Base-by-base conservation (phyloP, 2,113 vertebrate genomes). In the Marmota monax region DNA sequence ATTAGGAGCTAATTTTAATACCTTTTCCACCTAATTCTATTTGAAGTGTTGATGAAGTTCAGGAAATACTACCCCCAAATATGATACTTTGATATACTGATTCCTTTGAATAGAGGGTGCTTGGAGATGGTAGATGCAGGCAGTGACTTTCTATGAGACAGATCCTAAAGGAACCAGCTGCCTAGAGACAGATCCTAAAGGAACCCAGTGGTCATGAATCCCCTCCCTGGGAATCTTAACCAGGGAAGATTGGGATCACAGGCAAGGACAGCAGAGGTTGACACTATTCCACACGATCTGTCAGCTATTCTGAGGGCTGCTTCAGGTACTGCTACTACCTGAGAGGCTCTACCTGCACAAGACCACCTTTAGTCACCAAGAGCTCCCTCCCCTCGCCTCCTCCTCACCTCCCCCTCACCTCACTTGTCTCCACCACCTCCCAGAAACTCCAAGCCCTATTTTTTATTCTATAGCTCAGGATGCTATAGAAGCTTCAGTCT, bases 1-100 rank as follows among this genome's bases (percentile, higher is more conserved):
- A 87, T 76, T 23, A 51, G 85, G 16, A 90, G 25, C 39, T 76
- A 45, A 85, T 89, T 90, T 92, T 87, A 70, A 32, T 83, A 29
- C 25, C 25, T 63, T 91, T 77, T 77, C 42, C 11, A 85, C 25
- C 22, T 58, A 63, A 27, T 34, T 32, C 32, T 70, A 18, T n/a
- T n/a, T 70, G 16, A 70, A 70, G 67, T 70, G 34, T n/a, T 18
- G 17, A 70, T 18, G 34, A 16, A 70, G 67, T 48, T 45, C 13
- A 48, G 56, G 45, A 34, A 76, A 27, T 56, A 14, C n/a, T 18
- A 20, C 58, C n/a, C 17, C 11, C 29, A 4, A 51, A 25, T 22
- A 22, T 20, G 16, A 53, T 6, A 10, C 20, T 87, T 29, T 42
- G 18, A n/a, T 37, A 16, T 1, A 5, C 53, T 13, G 53, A 29